Conservation (phyloP, 2,888 invertebrate species). For the Drosophila paracracens region DNA sequence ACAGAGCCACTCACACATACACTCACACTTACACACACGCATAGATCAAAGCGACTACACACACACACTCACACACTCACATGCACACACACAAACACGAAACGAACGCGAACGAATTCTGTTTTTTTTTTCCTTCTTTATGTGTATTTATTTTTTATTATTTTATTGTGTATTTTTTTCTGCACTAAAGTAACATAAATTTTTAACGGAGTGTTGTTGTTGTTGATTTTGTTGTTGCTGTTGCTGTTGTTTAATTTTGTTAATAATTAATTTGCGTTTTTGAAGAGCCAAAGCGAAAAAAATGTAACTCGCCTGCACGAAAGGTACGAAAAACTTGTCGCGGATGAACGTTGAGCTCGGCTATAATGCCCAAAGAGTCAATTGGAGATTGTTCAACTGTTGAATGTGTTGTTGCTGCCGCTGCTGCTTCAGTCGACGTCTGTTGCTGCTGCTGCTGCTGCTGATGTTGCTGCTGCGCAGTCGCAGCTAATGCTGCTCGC, state of each 20-base stretch:
- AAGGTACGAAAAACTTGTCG: constrained; percentile 84
- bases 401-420: constrained; percentile 69
- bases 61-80: constrained; percentile 22
- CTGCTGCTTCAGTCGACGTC: constrained; percentile 26
- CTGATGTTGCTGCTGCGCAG: constrained; percentile 27
- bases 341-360: constrained; percentile 81
- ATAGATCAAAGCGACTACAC: constrained; percentile 18
- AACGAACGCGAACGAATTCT: constrained; percentile 63
- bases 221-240: constrained; percentile 16
- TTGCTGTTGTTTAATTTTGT: constrained; percentile 20
- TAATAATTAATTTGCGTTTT: constrained; percentile 29
- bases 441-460: constrained; percentile 29
- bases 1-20: constrained; percentile 37
- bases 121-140: constrained; percentile 45
- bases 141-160: constrained; percentile 28
- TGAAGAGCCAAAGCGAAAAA: constrained; percentile 49
- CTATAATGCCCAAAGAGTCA: constrained; percentile 82
- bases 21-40: constrained; percentile 17
- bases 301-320: constrained; percentile 71
- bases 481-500: constrained; percentile 36
- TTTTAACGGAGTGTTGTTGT: constrained; percentile 1
- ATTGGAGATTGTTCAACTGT: constrained; percentile 81
- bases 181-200: constrained; percentile 45
- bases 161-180: constrained; percentile 25
- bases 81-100: constrained; percentile 43